Conservation (phyloP, 2,113 vertebrate genomes). For the Dicentrarchus labrax region DNA sequence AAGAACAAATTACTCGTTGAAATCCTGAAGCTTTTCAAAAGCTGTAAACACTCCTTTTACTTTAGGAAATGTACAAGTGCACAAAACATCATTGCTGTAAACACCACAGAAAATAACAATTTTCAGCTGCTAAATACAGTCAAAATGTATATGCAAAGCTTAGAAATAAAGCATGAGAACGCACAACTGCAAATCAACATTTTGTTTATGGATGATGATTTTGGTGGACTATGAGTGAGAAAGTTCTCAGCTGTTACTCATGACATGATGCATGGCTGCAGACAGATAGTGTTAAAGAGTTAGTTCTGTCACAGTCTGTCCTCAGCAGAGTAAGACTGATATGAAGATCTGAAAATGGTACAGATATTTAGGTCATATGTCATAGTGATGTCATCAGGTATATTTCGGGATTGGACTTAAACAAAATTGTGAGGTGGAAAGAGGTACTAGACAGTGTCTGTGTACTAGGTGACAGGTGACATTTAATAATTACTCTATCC, state of each 20-base stretch:
- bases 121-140: not conserved
- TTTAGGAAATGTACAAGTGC: not conserved
- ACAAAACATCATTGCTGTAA: not conserved
- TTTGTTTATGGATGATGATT: conserved; percentile 2
- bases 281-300: not conserved
- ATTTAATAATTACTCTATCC: too few relatives aligned
- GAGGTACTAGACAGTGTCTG: too few relatives aligned
- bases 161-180: not conserved
- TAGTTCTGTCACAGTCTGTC: not conserved
- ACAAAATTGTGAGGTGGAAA: too few relatives aligned
- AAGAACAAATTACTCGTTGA: not conserved
- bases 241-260: not conserved
- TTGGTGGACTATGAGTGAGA: not conserved
- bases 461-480: too few relatives aligned
- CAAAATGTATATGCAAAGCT: not conserved
- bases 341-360: not conserved
- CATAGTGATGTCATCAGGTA: not conserved
- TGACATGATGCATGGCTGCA: not conserved
- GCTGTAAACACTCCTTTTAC: not conserved
- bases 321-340: not conserved
- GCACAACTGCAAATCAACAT: not conserved
- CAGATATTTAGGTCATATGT: not conserved
- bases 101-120: not conserved
- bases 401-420: too few relatives aligned
- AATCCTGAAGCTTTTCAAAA: not conserved